Evolutionary conservation across 2,113 vertebrate genomes (phyloP), one percentile per base, ranked within the genome.

Genomic region (Halichoerus grypus): DNA sequence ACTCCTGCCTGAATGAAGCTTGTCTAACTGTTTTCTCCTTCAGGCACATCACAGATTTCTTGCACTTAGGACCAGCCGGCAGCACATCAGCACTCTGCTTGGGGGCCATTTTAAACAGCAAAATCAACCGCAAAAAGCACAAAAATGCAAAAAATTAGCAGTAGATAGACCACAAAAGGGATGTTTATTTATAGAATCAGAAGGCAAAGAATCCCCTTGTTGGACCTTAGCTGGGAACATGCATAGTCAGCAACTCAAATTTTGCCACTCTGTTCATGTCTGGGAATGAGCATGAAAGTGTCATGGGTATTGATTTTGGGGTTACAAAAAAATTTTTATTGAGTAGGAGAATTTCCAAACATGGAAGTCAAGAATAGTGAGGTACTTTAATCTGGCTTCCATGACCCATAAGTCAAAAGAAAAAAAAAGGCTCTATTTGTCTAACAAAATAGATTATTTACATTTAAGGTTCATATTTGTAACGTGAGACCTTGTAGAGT

Each of bases 381-480:
- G 10, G 3, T 33, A 42, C 13, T 67, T 74, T 69, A 5, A n/a
- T 7, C 13, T 96, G 57, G 46, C 18, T 90, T 92, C 51, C 31
- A 49, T 61, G 84, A n/a, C 42, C 59, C 4, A 55, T 65, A 59
- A 83, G 28, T 13, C 7, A 67, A 86, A 71, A 15, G 3, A 49
- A 14, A 1, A 26, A 72, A 39, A 8, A 26, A 4, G 19, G 11
- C 33, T 91, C 36, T 80, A 39, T 57, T 94, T 96, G 33, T 19
- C 57, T 96, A 46, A 76, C 19, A 84, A 95, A 89, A 84, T 69
- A 79, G 8, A 5, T 82, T 94, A 63, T 89, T 95, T 93, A 55
- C 4, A 59, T 63, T 79, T 92, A 84, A 59, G 33, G 19, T 53
- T 94, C 16, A 65, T 91, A n/a, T 84, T 81, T 93, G 74, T 88